These are phyloP conservation scores for Listrodromus nycthemerus DNA, from an alignment of 2,888 invertebrate species.

Conservation along the genomic window DNA sequence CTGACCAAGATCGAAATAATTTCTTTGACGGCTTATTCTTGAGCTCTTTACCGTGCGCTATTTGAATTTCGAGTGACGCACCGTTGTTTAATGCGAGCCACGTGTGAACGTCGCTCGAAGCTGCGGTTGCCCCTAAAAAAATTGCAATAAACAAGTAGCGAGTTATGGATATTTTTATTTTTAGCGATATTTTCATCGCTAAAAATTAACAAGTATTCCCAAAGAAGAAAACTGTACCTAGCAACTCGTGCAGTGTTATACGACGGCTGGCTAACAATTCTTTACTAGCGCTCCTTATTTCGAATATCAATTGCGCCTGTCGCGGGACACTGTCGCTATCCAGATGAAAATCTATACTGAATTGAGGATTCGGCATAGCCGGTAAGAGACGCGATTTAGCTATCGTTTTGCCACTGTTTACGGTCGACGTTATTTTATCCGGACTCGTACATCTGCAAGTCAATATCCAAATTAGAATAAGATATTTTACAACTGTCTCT, in stretches of 20 bases:
- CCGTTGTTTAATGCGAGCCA: constrained; percentile 84
- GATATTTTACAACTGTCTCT: neutral
- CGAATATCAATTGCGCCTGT: constrained; percentile 84
- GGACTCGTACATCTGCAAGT: constrained; percentile 77
- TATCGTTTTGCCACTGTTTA: constrained; percentile 82
- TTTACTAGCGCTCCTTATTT: constrained; percentile 85
- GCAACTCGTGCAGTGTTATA: constrained; percentile 83
- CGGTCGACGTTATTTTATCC: constrained; percentile 75
- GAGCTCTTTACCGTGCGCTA: constrained; percentile 82
- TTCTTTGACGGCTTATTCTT: constrained; percentile 81
- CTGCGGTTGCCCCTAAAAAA: constrained; percentile 77
- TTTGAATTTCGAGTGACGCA: constrained; percentile 83
- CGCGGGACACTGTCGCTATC: constrained; percentile 83
- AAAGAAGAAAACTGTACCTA: constrained; percentile 79
- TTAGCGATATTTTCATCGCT: neutral
- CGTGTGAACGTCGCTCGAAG: constrained; percentile 81
- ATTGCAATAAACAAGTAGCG: neutral
- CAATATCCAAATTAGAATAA: constrained; percentile 29
- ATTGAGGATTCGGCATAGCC: constrained; percentile 83
- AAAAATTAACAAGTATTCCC: no score
- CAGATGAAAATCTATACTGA: constrained; percentile 84
- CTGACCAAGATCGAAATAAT: constrained; percentile 84
- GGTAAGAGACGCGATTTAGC: constrained; percentile 84
- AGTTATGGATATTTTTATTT: constrained; percentile 12
- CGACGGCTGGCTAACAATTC: constrained; percentile 84